A percentile compares a stretch with the other conserved stretches of the same genome.
Conservation (phyloP, 2,113 vertebrate species). For the Malurus alboscapulatus region DNA sequence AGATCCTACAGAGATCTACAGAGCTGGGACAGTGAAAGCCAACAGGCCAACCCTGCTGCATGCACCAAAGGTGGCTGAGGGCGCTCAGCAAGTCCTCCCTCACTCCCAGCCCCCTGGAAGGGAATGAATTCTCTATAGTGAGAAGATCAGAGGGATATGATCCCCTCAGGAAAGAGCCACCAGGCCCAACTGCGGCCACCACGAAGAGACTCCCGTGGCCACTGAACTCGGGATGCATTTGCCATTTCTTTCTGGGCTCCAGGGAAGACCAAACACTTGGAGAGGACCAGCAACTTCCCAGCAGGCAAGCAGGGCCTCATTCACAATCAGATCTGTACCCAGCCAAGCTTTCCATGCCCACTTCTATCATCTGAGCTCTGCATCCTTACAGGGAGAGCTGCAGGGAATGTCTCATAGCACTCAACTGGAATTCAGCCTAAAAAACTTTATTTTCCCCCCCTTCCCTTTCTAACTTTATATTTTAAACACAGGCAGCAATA, state of each 20-base stretch:
- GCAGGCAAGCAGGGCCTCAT: background rate
- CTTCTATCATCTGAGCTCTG: background rate
- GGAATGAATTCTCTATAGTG: background rate
- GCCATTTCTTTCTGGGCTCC: background rate
- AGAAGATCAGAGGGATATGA: accelerated
- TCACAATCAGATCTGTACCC: background rate
- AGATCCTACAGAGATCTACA: background rate
- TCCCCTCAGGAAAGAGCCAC: background rate
- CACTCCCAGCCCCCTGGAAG: background rate
- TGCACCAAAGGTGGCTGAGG: background rate
- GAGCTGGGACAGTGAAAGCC: background rate
- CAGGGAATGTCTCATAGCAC: background rate
- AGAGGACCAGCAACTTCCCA: background rate
- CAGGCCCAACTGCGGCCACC: background rate
- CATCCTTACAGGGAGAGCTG: slow-evolving; percentile 49
- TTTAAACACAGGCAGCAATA: slow-evolving; percentile 57
- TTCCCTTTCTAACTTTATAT: slow-evolving; percentile 41
- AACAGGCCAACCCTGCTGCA: background rate
- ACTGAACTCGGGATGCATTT: too few species aligned
- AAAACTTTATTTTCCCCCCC: background rate
- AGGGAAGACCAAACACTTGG: background rate
- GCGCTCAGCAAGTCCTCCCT: background rate
- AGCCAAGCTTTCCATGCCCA: background rate
- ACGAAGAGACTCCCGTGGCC: accelerated
- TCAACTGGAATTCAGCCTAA: slow-evolving; percentile 37